A percentile compares a stretch with the other conserved stretches of the same genome.
Conservation (phyloP, 2,797 vertebrate genomes). For the Liparis tanakae region DNA sequence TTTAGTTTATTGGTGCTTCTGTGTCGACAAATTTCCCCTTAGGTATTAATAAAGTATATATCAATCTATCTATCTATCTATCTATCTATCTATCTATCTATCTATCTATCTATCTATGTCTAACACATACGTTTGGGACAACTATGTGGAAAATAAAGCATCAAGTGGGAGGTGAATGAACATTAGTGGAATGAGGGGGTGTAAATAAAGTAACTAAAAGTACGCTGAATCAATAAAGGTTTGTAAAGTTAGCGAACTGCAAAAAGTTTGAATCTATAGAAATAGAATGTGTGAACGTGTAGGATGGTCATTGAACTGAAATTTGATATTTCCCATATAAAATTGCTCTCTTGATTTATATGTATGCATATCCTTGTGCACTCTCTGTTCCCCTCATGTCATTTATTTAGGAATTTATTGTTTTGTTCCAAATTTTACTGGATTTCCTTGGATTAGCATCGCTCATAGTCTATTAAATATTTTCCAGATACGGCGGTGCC, state of each 20-base stretch:
- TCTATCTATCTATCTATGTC: too few species aligned
- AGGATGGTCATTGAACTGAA: conserved; percentile 29
- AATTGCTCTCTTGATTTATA: conserved; percentile 52
- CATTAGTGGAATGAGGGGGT: conserved; percentile 59
- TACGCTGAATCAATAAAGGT: conserved; percentile 60
- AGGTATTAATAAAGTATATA: too few species aligned
- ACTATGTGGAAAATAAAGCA: conserved; percentile 36
- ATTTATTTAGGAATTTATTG: conserved; percentile 70
- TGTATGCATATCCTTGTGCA: conserved; percentile 56
- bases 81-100: too few species aligned
- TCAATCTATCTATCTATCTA: too few species aligned
- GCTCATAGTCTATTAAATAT: conserved; percentile 79
- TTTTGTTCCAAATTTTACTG: conserved; percentile 77
- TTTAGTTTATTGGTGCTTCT: too few species aligned
- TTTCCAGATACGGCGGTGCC: conserved; percentile 73
- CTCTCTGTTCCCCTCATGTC: conserved; percentile 35
- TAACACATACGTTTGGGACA: conserved; percentile 23
- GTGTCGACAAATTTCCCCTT: too few species aligned
- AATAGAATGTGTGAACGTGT: conserved; percentile 39
- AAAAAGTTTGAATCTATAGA: conserved; percentile 47
- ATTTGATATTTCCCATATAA: conserved; percentile 18
- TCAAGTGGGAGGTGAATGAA: conserved; percentile 55
- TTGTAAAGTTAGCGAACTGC: conserved; percentile 50
- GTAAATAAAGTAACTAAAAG: conserved; percentile 57
- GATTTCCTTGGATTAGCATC: conserved; percentile 80